Base-by-base conservation (phyloP, 2,113 vertebrate genomes). In the Illadopsis cleaveri region DNA sequence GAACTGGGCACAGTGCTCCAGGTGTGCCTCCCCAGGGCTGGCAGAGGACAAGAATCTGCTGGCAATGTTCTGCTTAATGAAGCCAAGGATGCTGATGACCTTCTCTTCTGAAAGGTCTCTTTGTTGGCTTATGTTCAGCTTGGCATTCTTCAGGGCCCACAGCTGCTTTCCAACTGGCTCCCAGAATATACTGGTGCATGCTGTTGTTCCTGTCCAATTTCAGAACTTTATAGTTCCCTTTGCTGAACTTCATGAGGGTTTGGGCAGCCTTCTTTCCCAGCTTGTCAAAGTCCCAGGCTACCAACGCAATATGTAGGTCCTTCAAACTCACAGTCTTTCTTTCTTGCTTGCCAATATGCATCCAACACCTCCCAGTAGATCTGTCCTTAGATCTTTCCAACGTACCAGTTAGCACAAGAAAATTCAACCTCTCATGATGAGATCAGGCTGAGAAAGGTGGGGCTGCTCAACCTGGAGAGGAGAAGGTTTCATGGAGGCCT, bases 281-380 rank as follows among this genome's bases (percentile, higher is more conserved):
- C 13, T 22, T 40, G 25, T 42, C 21, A 56, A 69, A 44, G 20
- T 81, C 16, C 9, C 27, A 76, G 14, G 30, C 15, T 68, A 24
- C 10, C 2, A 1, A 53, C 0, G 0, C 16, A 58, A 22, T 9
- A 25, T n/a, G 5, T 25, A 22, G 21, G 14, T 22, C 15, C 18
- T 62, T 70, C 40, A 20, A 64, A 68, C 11, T 24, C 12, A 15
- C 4, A 13, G 13, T 33, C 68, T 73, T 85, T 33, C 72, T 78
- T 85, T 53, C 48, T 71, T 64, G 5, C 4, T 10, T 80, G 33
- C 8, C 0, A 1, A 24, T n/a, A 35, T 12, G 11, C 33, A 42
- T 64, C 13, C 45, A 38, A 7, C 6, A 54, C 9, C 13, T 45
- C 6, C 4, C 45, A 48, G 8, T 4, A 72, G 23, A 28, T 37